Base-by-base conservation (phyloP, 2,113 vertebrate genomes). In the Sprattus sprattus region DNA sequence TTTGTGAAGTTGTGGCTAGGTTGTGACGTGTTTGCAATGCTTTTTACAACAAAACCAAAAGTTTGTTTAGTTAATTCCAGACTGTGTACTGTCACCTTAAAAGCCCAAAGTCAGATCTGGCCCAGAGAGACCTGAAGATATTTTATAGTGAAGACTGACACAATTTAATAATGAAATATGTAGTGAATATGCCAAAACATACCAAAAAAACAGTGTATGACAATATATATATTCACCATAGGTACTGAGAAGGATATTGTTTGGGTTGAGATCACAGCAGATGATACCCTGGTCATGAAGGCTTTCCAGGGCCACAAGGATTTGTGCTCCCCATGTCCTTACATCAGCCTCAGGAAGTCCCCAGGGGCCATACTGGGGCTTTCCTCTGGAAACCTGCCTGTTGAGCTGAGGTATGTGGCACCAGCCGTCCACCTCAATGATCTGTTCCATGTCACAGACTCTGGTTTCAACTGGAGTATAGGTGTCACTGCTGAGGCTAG, bases 231-330 rank as follows among this genome's bases (percentile, higher is more conserved):
- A 90, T 92, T 92, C 92, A 99, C 98, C 98, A 0, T 94, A 94
- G 88, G 92, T 93, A 84, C 96, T 97, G 75, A 99, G 94, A n/a
- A 99, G 95, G 88, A 99, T 89, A 85, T 99, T 99, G 90, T 94
- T 96, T n/a, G 98, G 98, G 88, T 98, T 99, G 88, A 99, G 97
- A 87, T 99, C 98, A 57, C 94, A 94, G 92, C 98, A 99, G 85
- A 99, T 83, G n/a, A 99, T 92, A 28, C 98, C 97, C 90, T 99
- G 97, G 87, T 99, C 94, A 81, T 99, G 98, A 85, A 99, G 95
- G 18, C 96, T 97, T 86, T 99, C 98, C 86, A 99, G 91, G 2
- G 97, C 97, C 92, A 99, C 87, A 39, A 99, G 93, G 20, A 96
- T 95, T 95, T 99, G 97, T 0, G 98, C 97, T 1, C 96, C 98